phyloP scores from a whole-genome alignment of 1,140 invertebrate species.

The Pseudobourletiella spinata region DNA sequence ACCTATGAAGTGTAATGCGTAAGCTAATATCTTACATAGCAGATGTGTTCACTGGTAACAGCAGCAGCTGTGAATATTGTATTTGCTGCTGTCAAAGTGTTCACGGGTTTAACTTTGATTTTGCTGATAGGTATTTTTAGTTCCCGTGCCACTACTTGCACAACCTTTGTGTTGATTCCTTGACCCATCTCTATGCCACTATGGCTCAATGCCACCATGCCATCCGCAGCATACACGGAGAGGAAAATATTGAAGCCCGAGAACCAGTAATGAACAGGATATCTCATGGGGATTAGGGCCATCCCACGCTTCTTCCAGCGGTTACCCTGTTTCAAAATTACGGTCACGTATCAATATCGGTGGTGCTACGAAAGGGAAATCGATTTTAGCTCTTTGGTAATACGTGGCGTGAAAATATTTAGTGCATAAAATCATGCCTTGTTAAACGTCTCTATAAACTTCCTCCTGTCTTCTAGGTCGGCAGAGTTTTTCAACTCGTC shows the following conservation, averaged over 20 bases:
- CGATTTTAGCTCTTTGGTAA: background rate
- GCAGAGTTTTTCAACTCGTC: slow-evolving; percentile 17
- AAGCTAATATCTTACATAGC: slow-evolving; percentile 45
- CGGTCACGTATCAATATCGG: too few relatives aligned
- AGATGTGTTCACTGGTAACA: slow-evolving; percentile 57
- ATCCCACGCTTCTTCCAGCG: slow-evolving; percentile 69
- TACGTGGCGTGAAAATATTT: background rate
- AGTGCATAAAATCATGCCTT: background rate
- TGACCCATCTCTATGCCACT: slow-evolving; percentile 78
- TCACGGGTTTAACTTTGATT: slow-evolving; percentile 55
- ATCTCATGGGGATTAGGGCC: slow-evolving; percentile 57
- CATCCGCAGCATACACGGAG: slow-evolving; percentile 51
- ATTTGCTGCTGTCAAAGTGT: slow-evolving; percentile 54
- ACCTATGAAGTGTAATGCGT: too few relatives aligned
- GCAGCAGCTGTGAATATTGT: slow-evolving; percentile 57
- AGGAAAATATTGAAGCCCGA: slow-evolving; percentile 42
- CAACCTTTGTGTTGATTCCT: slow-evolving; percentile 51
- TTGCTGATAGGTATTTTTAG: slow-evolving; percentile 60
- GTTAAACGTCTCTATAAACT: slow-evolving; percentile 19
- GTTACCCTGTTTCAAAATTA: slow-evolving; percentile 47
- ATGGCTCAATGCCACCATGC: slow-evolving; percentile 58
- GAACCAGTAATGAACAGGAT: slow-evolving; percentile 48
- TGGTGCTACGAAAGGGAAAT: background rate
- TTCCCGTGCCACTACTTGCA: slow-evolving; percentile 64
- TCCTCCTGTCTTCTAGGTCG: slow-evolving; percentile 16